phyloP scores from a whole-genome alignment of 2,888 invertebrate genomes.

The Ypsolopha sequella region DNA sequence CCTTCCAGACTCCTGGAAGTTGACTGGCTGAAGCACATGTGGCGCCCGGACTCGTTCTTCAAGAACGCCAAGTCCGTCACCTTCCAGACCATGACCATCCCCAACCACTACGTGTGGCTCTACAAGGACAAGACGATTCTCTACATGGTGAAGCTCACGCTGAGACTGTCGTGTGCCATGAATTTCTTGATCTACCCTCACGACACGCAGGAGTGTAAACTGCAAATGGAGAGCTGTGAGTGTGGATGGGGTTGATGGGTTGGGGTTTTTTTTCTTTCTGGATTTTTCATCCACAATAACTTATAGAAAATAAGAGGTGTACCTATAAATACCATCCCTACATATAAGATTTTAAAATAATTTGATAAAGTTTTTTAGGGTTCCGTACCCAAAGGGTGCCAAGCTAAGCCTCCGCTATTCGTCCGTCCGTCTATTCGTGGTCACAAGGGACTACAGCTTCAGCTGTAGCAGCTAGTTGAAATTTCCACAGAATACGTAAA shows the following conservation, averaged over 20 bases:
- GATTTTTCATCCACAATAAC: not conserved
- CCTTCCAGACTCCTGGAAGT: constrained; percentile 80
- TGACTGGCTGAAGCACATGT: constrained; percentile 93
- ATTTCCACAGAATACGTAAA: too few species aligned
- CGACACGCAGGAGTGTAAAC: constrained; percentile 93
- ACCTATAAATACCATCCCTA: too few species aligned
- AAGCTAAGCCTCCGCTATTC: too few species aligned
- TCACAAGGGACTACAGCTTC: too few species aligned
- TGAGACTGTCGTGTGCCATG: constrained; percentile 93
- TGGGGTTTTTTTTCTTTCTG: too few species aligned
- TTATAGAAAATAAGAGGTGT: too few species aligned
- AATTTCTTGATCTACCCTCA: constrained; percentile 95
- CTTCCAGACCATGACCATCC: constrained; percentile 95
- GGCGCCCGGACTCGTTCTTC: constrained; percentile 95
- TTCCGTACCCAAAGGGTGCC: too few species aligned
- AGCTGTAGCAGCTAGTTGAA: too few species aligned
- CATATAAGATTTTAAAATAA: too few species aligned
- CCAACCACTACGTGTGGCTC: constrained; percentile 93
- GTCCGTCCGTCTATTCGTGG: too few species aligned
- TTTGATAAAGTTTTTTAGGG: too few species aligned
- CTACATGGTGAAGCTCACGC: constrained; percentile 86
- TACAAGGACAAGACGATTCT: constrained; percentile 88
- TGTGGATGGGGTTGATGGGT: constrained; percentile 22
- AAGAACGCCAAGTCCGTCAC: constrained; percentile 95
- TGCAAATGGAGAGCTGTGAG: constrained; percentile 96